phyloP scores from a whole-genome alignment of 2,113 vertebrate genomes.

The Psephotus haematonotus region DNA sequence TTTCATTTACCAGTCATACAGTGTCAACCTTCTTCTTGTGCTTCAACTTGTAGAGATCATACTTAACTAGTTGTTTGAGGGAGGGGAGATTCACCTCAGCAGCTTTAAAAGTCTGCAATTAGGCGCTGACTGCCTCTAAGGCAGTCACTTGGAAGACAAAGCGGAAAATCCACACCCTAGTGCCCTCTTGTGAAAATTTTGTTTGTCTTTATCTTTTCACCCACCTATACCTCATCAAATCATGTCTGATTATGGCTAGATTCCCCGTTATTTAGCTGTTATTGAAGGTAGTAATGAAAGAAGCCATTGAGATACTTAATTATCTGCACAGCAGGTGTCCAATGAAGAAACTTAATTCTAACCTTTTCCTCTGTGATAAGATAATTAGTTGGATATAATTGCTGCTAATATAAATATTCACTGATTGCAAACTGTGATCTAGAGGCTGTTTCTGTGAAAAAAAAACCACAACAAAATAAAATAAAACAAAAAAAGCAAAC shows the following conservation, averaged over 20 bases:
- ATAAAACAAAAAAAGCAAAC: neutral
- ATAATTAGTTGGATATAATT: slow-evolving; percentile 80
- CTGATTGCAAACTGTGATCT: slow-evolving; percentile 75
- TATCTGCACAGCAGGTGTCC: slow-evolving; percentile 78
- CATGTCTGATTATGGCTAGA: slow-evolving; percentile 72
- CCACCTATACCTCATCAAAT: slow-evolving; percentile 69
- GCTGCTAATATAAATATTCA: slow-evolving; percentile 80
- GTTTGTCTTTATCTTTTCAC: slow-evolving; percentile 37
- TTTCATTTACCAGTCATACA: neutral
- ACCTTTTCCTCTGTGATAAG: slow-evolving; percentile 80
- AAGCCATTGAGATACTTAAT: slow-evolving; percentile 81
- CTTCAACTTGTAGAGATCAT: neutral
- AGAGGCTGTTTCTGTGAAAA: slow-evolving; percentile 58
- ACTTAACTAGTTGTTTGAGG: neutral
- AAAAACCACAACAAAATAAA: neutral
- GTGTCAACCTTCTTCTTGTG: neutral
- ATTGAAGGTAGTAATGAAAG: slow-evolving; percentile 80
- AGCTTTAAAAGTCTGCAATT: neutral
- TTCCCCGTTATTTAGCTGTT: slow-evolving; percentile 79
- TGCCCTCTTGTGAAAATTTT: neutral
- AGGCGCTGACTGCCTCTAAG: neutral
- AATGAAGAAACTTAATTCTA: slow-evolving; percentile 77
- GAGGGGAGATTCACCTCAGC: neutral
- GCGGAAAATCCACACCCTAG: neutral
- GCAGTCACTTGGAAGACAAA: neutral